Conservation (phyloP, 1,140 invertebrate species). For the Lithobius niger region DNA sequence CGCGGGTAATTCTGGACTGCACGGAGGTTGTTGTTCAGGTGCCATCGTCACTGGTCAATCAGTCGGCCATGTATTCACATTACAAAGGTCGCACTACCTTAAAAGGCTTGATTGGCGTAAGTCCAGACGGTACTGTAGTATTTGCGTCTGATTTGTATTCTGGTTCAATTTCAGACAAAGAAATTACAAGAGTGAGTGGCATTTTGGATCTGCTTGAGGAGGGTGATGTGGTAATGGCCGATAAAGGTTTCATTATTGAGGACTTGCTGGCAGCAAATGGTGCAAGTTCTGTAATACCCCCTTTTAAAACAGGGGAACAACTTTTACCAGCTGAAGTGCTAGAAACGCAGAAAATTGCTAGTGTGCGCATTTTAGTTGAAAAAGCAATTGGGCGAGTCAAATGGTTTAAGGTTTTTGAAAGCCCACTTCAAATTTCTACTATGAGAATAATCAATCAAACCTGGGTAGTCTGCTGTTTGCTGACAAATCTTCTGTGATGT, state of each 20-base stretch:
- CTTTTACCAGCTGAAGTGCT: not conserved
- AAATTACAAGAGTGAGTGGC: not conserved
- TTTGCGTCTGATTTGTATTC: not conserved
- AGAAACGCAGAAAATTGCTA: not conserved
- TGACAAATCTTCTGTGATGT: no score
- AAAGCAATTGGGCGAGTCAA: not conserved
- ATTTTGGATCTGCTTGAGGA: constrained; percentile 1
- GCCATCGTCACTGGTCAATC: not conserved
- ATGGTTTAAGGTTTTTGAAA: no score
- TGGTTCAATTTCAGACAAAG: not conserved
- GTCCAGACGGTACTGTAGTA: not conserved
- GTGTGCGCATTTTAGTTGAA: not conserved
- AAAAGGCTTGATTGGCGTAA: not conserved
- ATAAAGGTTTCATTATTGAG: constrained; percentile 2
- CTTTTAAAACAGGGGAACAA: not conserved
- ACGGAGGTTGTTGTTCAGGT: not conserved
- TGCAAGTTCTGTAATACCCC: not conserved
- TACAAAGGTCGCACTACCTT: not conserved
- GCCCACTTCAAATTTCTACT: no score
- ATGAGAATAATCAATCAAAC: no score
- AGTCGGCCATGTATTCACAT: not conserved
- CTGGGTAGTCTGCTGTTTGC: no score
- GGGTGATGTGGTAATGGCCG: not conserved
- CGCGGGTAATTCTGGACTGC: not conserved
- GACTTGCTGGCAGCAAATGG: not conserved